Base-by-base conservation (phyloP, 2,113 vertebrate genomes). In the Amphilophus citrinellus region DNA sequence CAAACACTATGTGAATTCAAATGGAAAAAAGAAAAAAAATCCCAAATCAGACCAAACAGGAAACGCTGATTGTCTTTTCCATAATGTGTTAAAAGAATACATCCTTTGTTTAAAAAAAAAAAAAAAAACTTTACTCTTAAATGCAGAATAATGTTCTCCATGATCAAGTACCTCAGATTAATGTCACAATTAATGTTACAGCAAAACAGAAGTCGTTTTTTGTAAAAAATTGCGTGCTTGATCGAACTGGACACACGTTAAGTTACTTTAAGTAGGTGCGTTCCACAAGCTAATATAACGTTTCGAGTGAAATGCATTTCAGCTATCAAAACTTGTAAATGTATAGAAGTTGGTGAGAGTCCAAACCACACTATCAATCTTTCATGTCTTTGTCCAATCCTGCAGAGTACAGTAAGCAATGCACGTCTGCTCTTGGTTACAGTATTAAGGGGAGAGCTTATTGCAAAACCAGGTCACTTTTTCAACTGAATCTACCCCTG, bases 371-470 rank as follows among this genome's bases (percentile, higher is more conserved):
- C 79, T 6, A 90, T 95, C 77, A 79, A 82, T 92, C 90, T 88
- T 39, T 20, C 27, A 35, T 61, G 84, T 75, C 68, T 77, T 79
- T 86, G 84, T 84, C 79, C 88, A 18, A 39, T 56, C 79, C 88
- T 62, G 84, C 89, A 13, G 68, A 88, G 83, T 84, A 82, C 91
- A 91, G 88, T 86, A 79, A 88, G 87, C 65, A 71, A 62, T 75
- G 88, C 81, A 62, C 87, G 91, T 93, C 94, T 95, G 92, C 87
- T 91, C 88, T 82, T 93, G 90, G 92, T 93, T 95, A 93, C 63
- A 56, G 60, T 73, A 77, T 76, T 79, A 81, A 88, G 85, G 75
- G 76, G 76, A 76, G 80, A 75, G 89, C 84, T 92, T 91, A 90
- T 89, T 92, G 84, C 79, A 87, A 92, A 94, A 90, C 78, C 92